A percentile compares a stretch with the other conserved stretches of the same genome.
Conservation (phyloP, 1,140 invertebrate species). For the Phymorhynchus buccinoides region DNA sequence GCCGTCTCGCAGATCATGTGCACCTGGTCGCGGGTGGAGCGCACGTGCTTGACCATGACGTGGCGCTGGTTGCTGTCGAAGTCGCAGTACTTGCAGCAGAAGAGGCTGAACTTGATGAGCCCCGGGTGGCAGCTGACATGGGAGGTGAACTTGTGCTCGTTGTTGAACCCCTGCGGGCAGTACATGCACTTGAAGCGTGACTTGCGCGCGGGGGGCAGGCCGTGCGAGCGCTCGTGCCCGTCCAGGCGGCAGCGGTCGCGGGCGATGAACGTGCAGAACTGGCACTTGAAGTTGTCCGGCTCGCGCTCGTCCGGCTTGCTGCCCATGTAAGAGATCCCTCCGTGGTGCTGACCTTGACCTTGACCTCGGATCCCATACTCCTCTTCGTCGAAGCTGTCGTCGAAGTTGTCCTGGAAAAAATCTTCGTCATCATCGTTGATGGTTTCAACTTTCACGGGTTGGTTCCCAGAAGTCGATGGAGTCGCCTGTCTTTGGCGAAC, state of each 20-base stretch:
- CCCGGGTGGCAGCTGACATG: conserved; percentile 54
- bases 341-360: conserved; percentile 12
- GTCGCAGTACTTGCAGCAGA: conserved; percentile 52
- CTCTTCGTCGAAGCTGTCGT: conserved; percentile 35
- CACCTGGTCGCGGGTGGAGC: conserved; percentile 38
- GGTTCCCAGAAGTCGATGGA: neutral
- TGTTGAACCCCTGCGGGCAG: conserved; percentile 54
- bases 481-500: neutral
- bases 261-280: conserved; percentile 52
- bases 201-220: conserved; percentile 45
- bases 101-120: conserved; percentile 47
- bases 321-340: conserved; percentile 24
- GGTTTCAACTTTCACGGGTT: neutral
- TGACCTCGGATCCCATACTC: neutral
- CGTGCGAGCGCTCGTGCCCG: conserved; percentile 48
- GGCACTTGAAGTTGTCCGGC: conserved; percentile 48
- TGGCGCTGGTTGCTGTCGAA: conserved; percentile 51
- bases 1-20: conserved; percentile 40
- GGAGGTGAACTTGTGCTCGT: conserved; percentile 46
- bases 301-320: conserved; percentile 39
- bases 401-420: neutral
- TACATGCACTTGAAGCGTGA: conserved; percentile 53
- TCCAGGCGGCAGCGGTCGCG: conserved; percentile 44
- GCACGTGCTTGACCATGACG: conserved; percentile 49
- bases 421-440: conserved; percentile 25